These are phyloP conservation scores for Oncorhynchus nerka DNA, from an alignment of 2,113 vertebrate species.

Conservation along the genomic window DNA sequence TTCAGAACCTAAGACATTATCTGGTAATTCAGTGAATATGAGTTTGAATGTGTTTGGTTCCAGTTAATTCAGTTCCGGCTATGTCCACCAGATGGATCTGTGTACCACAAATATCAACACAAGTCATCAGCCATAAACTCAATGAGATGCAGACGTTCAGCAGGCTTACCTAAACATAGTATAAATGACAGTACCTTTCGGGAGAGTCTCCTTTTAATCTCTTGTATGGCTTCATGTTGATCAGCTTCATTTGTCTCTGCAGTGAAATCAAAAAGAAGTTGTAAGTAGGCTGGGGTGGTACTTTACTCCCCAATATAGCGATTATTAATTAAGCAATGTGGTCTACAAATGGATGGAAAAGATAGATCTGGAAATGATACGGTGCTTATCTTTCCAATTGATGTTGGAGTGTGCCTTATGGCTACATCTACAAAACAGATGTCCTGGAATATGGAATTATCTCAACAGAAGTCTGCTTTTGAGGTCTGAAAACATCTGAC, in stretches of 20 bases:
- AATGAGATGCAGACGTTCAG: neutral
- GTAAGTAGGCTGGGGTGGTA: neutral
- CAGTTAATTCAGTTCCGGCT: neutral
- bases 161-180: neutral
- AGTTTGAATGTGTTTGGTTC: too few relatives aligned
- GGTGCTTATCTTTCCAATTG: too few relatives aligned
- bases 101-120: slow-evolving; percentile 2
- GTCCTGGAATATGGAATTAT: neutral
- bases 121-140: neutral
- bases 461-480: too few relatives aligned
- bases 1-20: too few relatives aligned
- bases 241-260: slow-evolving; percentile 95
- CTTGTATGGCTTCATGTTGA: slow-evolving; percentile 93
- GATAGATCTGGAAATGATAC: too few relatives aligned
- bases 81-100: slow-evolving; percentile 38
- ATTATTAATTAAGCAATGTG: too few relatives aligned
- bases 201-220: slow-evolving; percentile 93
- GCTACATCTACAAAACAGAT: neutral
- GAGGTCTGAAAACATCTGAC: too few relatives aligned
- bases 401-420: too few relatives aligned
- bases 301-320: neutral
- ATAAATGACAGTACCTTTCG: slow-evolving; percentile 80
- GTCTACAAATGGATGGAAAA: too few relatives aligned
- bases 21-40: too few relatives aligned
- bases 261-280: slow-evolving; percentile 8